These are phyloP conservation scores for Stenchaetothrips biformis DNA, from an alignment of 2,888 invertebrate genomes.

Conservation along the genomic window DNA sequence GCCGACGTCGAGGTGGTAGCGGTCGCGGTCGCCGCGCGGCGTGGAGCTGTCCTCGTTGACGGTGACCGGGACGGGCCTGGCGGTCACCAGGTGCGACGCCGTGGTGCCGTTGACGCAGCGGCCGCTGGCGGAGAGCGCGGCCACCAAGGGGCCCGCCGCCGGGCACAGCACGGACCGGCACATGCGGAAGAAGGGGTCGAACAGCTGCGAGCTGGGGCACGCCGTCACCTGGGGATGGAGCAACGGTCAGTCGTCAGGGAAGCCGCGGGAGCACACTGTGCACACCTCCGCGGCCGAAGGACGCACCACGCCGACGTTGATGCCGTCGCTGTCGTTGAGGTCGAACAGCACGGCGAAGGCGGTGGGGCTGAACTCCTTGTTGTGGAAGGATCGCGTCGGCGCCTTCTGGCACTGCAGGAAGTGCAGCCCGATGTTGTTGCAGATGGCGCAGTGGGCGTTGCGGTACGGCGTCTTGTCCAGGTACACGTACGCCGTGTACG, in stretches of 20 bases:
- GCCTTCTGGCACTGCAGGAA: conserved; percentile 37
- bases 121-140: conserved; percentile 40
- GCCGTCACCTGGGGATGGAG: background rate
- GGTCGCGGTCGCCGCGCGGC: conserved; percentile 30
- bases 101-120: conserved; percentile 33
- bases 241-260: background rate
- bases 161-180: conserved; percentile 46
- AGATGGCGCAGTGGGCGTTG: conserved; percentile 49
- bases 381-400: conserved; percentile 39
- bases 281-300: conserved; percentile 32
- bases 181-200: conserved; percentile 48
- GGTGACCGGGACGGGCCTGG: background rate
- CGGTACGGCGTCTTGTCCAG: conserved; percentile 44
- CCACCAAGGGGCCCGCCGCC: conserved; percentile 35
- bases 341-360: conserved; percentile 48
- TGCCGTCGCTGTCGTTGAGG: conserved; percentile 40
- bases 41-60: background rate
- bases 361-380: conserved; percentile 43
- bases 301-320: conserved; percentile 41
- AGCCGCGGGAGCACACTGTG: background rate
- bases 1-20: conserved; percentile 31
- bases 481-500: conserved; percentile 48
- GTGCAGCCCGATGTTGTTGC: conserved; percentile 46
- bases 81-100: background rate
- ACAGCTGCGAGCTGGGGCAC: conserved; percentile 41